phyloP scores from a whole-genome alignment of 2,797 vertebrate genomes.

The Thamnophis elegans region DNA sequence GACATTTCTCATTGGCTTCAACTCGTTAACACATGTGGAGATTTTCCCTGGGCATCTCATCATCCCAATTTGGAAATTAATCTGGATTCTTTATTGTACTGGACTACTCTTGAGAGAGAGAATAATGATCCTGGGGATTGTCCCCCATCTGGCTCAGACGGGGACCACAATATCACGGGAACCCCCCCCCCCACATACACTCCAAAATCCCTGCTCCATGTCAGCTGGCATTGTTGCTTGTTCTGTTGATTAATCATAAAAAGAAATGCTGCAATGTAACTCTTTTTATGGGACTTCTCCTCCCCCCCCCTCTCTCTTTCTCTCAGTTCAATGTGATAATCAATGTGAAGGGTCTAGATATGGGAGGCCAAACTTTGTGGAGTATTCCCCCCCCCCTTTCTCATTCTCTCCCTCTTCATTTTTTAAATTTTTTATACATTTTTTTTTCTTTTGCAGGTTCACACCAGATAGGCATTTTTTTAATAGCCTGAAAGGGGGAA shows the following conservation, averaged over 20 bases:
- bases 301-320: constrained; percentile 15
- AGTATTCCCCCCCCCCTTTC: background rate
- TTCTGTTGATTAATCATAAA: constrained; percentile 57
- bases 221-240: constrained; percentile 63
- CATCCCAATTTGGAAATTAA: constrained; percentile 35
- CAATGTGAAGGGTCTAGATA: constrained; percentile 65
- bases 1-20: background rate
- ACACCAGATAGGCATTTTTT: constrained; percentile 79
- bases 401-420: rapidly evolving
- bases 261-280: constrained; percentile 69
- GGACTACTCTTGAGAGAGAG: background rate
- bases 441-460: constrained; percentile 67
- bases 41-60: constrained; percentile 8
- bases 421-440: constrained; percentile 11
- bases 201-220: constrained; percentile 51
- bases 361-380: constrained; percentile 66
- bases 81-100: constrained; percentile 28
- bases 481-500: constrained; percentile 78
- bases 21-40: background rate
- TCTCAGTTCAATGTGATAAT: constrained; percentile 66
- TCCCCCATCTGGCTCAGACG: constrained; percentile 61
- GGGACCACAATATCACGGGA: constrained; percentile 30
- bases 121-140: background rate
- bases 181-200: background rate
- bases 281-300: constrained; percentile 65